A percentile compares a stretch with the other conserved stretches of the same genome.
Conservation (phyloP, 2,888 invertebrate genomes). For the Torymus auratus region DNA sequence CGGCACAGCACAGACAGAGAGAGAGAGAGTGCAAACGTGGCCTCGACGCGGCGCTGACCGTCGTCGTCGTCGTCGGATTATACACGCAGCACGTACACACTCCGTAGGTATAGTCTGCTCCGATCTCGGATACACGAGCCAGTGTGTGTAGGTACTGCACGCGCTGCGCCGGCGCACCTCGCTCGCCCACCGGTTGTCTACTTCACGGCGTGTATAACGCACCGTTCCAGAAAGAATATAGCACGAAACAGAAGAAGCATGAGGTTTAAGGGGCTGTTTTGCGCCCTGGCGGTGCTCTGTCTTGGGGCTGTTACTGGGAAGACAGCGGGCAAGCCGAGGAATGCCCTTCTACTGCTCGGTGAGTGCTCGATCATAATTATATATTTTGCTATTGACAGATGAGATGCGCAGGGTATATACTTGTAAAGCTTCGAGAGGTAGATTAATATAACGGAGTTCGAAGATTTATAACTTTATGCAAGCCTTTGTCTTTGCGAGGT, state of each 20-base stretch:
- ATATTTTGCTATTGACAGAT: too few relatives aligned
- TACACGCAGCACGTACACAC: too few relatives aligned
- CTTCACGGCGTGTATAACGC: background rate
- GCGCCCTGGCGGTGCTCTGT: background rate
- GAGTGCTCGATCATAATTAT: constrained; percentile 55
- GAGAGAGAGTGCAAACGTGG: constrained; percentile 31
- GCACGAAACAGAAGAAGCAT: background rate
- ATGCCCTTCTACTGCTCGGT: constrained; percentile 75
- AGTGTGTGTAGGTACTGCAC: too few relatives aligned
- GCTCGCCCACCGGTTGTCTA: constrained; percentile 11
- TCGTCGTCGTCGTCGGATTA: too few relatives aligned
- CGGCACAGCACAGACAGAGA: too few relatives aligned
- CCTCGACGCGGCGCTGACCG: background rate
- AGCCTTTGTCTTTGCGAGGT: too few relatives aligned
- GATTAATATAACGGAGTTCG: too few relatives aligned
- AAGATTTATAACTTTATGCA: too few relatives aligned
- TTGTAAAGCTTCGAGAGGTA: too few relatives aligned
- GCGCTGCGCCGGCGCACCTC: constrained; percentile 25
- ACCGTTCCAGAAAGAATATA: background rate
- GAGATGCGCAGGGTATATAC: too few relatives aligned
- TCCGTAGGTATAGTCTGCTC: too few relatives aligned
- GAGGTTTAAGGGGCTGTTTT: background rate
- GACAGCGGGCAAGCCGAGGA: constrained; percentile 37
- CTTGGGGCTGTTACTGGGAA: background rate
- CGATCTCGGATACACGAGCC: too few relatives aligned